Base-by-base conservation (phyloP, 2,113 vertebrate genomes). In the Rhinichthys klamathensis region DNA sequence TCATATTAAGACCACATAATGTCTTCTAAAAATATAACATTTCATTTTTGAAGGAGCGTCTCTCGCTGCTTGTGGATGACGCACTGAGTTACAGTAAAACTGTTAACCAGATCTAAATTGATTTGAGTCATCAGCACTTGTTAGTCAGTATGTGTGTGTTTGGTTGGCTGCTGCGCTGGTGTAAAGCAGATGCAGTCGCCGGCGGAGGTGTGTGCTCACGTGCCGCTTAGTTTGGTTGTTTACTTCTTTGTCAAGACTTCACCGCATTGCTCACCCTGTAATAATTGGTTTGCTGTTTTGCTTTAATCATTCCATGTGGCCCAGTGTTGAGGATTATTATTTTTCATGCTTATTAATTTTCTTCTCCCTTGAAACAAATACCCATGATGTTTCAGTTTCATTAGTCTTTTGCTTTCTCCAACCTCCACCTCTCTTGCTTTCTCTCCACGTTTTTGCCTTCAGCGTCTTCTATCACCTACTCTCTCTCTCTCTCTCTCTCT, bases 321-420 rank as follows among this genome's bases (percentile, higher is more conserved):
- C 87, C 83, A 87, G 41, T 86, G 86, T 90, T 87, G 84, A 86
- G 80, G 65, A 87, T 91, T 86, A 88, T 92, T 92, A 91, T 91
- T 91, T 91, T 84, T 89, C 87, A 90, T 87, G 86, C 90, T 91
- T 91, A 91, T 91, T 93, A 89, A 92, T 92, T 92, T 91, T 74
- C 61, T 90, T 82, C 74, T 91, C 84, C 85, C 76, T 89, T 86
- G 82, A 90, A 93, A 94, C 90, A 92, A 94, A 92, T 90, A 85
- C 83, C 84, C 79, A 80, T n/a, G n/a, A 90, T 91, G 84, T 87
- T 91, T 87, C 15, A 32, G 78, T 76, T 90, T 88, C 88, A 91
- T 89, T 88, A 76, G 76, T 91, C 82, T 86, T 86, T 65, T 70
- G 35, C 16, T 38, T 81, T 72, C 56, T 69, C 58, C 12, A 23